Evolutionary conservation across 2,888 invertebrate genomes (phyloP).

Genomic region (Euproctis similis): DNA sequence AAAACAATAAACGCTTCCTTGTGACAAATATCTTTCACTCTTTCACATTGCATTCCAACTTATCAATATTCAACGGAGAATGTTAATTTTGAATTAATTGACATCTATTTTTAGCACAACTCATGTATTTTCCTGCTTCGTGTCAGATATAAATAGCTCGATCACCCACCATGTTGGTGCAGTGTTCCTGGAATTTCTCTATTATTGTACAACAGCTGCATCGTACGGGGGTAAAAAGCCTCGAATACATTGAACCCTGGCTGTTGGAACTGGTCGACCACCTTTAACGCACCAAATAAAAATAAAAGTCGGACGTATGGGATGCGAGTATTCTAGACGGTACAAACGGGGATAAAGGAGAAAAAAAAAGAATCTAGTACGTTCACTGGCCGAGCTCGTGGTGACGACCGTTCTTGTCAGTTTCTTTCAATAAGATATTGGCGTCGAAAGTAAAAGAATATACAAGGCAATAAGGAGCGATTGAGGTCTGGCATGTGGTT

Average conservation of each 20-base stretch:
- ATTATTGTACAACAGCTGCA: conserved; percentile 72
- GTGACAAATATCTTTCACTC: conserved; percentile 7
- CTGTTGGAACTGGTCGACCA: conserved; percentile 50
- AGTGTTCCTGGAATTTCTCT: conserved; percentile 55
- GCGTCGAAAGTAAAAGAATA: conserved; percentile 41
- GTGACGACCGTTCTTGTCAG: conserved; percentile 37
- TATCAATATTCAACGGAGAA: conserved; percentile 18
- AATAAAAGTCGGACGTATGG: conserved; percentile 63
- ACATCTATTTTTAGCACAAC: conserved; percentile 18
- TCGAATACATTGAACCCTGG: conserved; percentile 59
- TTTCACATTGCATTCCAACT: conserved; percentile 10
- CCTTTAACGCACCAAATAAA: conserved; percentile 62
- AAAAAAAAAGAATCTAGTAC: conserved; percentile 51
- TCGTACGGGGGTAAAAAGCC: conserved; percentile 56
- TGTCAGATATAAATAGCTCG: conserved; percentile 30
- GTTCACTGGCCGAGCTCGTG: conserved; percentile 52
- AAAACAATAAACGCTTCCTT: conserved; percentile 7
- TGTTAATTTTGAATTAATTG: conserved; percentile 17
- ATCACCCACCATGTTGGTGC: conserved; percentile 39
- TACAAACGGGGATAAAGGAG: conserved; percentile 40
- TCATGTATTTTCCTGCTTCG: conserved; percentile 16
- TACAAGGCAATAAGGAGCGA: conserved; percentile 30
- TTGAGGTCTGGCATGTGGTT: conserved; percentile 32
- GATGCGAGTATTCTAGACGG: conserved; percentile 58
- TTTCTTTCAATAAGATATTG: conserved; percentile 12